Evolutionary conservation across 2,888 invertebrate genomes (phyloP).

Genomic region (Sipha maydis): DNA sequence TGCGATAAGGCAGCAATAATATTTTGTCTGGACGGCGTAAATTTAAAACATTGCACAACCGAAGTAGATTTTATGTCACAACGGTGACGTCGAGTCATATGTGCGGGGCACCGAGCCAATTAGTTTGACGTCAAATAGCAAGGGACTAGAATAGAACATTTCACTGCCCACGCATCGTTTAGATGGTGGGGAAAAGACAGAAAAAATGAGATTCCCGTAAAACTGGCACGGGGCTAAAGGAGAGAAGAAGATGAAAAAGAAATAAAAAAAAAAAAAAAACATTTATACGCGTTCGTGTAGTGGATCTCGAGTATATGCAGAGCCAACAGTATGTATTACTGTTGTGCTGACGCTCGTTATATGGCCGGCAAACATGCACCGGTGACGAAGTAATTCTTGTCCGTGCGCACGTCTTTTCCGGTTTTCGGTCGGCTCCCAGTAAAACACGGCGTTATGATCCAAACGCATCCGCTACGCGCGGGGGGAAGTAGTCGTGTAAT

Average conservation of each 20-base stretch:
- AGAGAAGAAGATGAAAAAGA: not conserved
- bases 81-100: constrained; percentile 58
- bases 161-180: constrained; percentile 41
- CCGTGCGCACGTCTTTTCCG: not conserved
- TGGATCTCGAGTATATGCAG: not conserved
- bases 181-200: not conserved
- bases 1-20: not conserved
- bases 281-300: not conserved
- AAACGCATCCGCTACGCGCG: not conserved
- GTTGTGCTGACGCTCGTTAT: not conserved
- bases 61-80: constrained; percentile 56
- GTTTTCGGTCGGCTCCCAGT: not conserved
- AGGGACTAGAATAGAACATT: constrained; percentile 59
- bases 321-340: not conserved
- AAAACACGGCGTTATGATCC: not conserved
- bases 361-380: not conserved
- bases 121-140: constrained; percentile 56
- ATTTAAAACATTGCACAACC: constrained; percentile 46
- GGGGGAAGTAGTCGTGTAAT: not conserved
- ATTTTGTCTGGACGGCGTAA: constrained; percentile 15
- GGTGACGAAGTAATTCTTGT: not conserved
- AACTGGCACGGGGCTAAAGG: constrained; percentile 26
- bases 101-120: constrained; percentile 51
- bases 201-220: constrained; percentile 1
- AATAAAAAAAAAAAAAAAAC: not conserved